Evolutionary conservation across 2,888 invertebrate species (phyloP).

Genomic region (Parnassius orleans): DNA sequence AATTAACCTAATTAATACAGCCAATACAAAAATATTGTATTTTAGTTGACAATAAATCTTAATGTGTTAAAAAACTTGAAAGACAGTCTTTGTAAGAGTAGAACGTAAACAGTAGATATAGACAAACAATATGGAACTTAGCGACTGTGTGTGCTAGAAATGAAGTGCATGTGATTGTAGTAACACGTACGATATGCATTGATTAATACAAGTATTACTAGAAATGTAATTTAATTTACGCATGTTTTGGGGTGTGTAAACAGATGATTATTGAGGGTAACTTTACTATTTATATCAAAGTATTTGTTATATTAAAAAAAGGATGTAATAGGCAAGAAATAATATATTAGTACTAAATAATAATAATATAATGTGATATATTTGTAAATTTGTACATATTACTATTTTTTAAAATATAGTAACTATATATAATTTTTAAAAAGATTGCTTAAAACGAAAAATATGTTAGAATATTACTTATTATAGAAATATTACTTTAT

Average conservation of each 20-base stretch:
- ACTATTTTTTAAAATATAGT: not conserved
- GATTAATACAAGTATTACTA: slow-evolving; percentile 36
- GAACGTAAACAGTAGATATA: slow-evolving; percentile 55
- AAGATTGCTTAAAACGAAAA: not conserved
- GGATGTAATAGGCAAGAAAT: too few relatives aligned
- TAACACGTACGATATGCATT: slow-evolving; percentile 41
- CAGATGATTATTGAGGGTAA: slow-evolving; percentile 5
- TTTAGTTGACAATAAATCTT: slow-evolving; percentile 11
- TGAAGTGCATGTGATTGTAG: slow-evolving; percentile 63
- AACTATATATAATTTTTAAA: not conserved
- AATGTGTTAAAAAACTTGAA: slow-evolving; percentile 39
- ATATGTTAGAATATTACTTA: too few relatives aligned
- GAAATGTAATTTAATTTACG: slow-evolving; percentile 44
- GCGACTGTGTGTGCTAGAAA: slow-evolving; percentile 65
- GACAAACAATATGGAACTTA: slow-evolving; percentile 50
- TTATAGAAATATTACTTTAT: too few relatives aligned
- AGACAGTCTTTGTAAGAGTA: slow-evolving; percentile 42
- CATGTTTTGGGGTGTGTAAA: slow-evolving; percentile 40
- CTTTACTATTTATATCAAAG: not conserved
- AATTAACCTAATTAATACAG: slow-evolving; percentile 22
- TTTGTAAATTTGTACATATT: not conserved
- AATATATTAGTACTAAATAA: too few relatives aligned
- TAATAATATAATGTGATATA: not conserved
- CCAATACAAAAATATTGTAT: slow-evolving; percentile 25
- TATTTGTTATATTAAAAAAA: not conserved